Evolutionary conservation across 2,797 vertebrate species (phyloP), one percentile per base, ranked within the genome.

Genomic region (Hylomyscus alleni): DNA sequence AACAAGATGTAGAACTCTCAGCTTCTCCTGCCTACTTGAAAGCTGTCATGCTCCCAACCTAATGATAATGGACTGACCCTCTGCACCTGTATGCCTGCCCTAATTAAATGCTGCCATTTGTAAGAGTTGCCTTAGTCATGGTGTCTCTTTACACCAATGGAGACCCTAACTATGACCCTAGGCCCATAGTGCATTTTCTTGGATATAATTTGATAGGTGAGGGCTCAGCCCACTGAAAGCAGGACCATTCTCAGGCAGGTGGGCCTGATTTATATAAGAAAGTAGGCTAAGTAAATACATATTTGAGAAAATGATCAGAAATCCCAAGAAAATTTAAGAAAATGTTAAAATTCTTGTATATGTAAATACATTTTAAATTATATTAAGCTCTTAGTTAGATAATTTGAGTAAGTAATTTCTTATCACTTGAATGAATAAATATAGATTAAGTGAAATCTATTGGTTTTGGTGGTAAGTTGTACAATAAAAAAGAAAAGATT

Each of bases 311-410:
- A 69, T 58, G 19, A 4, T 7, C 84, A 89, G 22, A 44, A 78
- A 76, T 50, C 67, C 4, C 44, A 95, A 54, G 34, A 86, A 85
- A 91, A 86, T 60, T 10, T 29, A 82, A 91, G 54, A 58, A 93
- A 89, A 73, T 22, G 1, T 89, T 83, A 85, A 84, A 91, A 52
- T 52, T 1, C 26, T 77, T 1, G 0, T 69, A n/a, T 69, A 9
- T 69, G 0, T 72, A 34, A 6, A 67, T 67, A 34, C 6, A 65
- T 29, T 20, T 72, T 52, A 34, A 50, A 40, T 47, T 58, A 9
- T 62, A 65, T 40, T 89, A 31, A 91, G 12, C n/a, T 6, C n/a
- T 2, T 58, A 81, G 89, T 82, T 40, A 86, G 54, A 88, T 44
- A 54, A 11, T 69, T 62, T 37, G 47, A 89, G 31, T 77, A 87